Evolutionary conservation across 64 coral and sea anemone genomes (phyloP).

Genomic region (Actinia tenebrosa): DNA sequence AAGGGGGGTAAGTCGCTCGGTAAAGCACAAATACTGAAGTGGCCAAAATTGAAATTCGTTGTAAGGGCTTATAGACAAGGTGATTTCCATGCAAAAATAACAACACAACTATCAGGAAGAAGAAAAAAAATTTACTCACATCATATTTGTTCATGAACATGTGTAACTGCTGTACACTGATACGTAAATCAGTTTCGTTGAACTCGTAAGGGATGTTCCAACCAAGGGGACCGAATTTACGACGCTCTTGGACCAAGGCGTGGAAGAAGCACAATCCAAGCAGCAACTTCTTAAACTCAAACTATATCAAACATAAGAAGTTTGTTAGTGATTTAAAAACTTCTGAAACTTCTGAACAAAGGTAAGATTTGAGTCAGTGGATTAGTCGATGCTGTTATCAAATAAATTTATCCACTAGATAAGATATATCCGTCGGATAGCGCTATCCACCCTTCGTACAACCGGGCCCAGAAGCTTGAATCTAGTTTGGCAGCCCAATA

Average conservation of each 20-base stretch:
- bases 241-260: conserved; percentile 89
- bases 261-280: conserved; percentile 96
- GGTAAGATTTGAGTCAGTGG: too few species aligned
- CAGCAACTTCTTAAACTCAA: conserved; percentile 88
- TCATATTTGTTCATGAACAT: conserved; percentile 99
- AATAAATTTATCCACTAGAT: too few species aligned
- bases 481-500: too few species aligned
- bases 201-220: conserved; percentile 99
- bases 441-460: too few species aligned
- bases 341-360: too few species aligned
- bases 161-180: conserved; percentile 87
- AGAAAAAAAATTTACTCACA: conserved; percentile 40
- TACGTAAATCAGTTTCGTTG: conserved; percentile 94
- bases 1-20: too few species aligned
- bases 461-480: too few species aligned
- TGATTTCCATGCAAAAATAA: too few species aligned
- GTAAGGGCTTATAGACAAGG: too few species aligned
- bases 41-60: neutral
- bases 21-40: neutral
- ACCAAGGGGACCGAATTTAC: conserved; percentile 80
- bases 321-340: neutral
- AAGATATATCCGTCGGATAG: too few species aligned
- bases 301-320: conserved; percentile 18
- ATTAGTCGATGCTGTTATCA: too few species aligned
- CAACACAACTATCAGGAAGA: too few species aligned